phyloP scores from a whole-genome alignment of 2,888 invertebrate genomes.

The Boloria selene region DNA sequence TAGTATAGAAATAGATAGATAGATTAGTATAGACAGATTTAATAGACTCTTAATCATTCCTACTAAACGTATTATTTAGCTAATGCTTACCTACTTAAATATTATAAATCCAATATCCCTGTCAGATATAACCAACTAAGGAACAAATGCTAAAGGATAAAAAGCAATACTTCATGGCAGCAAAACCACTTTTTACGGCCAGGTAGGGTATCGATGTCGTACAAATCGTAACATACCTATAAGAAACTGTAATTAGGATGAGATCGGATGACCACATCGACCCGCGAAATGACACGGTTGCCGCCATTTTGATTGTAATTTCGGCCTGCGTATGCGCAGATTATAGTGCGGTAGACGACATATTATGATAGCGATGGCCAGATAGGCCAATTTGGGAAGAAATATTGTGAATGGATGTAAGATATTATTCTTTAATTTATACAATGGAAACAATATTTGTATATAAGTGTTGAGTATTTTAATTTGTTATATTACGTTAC shows the following conservation, averaged over 20 bases:
- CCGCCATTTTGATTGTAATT: constrained; percentile 69
- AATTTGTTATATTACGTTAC: too few species aligned
- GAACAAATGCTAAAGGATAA: constrained; percentile 16
- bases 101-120: constrained; percentile 11
- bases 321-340: constrained; percentile 66
- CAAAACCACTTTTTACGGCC: constrained; percentile 25
- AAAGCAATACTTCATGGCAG: constrained; percentile 12
- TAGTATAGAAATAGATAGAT: too few species aligned
- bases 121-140: constrained; percentile 11
- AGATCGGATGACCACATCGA: constrained; percentile 53
- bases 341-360: constrained; percentile 71
- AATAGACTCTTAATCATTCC: background rate
- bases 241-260: constrained; percentile 60
- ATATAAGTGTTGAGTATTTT: too few species aligned
- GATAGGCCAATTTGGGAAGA: constrained; percentile 25
- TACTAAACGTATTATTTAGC: background rate
- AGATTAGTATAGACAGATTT: too few species aligned
- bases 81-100: background rate
- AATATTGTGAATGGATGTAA: constrained; percentile 17
- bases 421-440: constrained; percentile 12
- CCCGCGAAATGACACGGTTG: constrained; percentile 74
- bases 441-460: background rate
- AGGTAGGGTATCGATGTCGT: constrained; percentile 36
- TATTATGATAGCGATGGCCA: constrained; percentile 49
- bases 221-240: constrained; percentile 58